Conservation (phyloP, 2,797 vertebrate species). For the Glossophaga mutica region DNA sequence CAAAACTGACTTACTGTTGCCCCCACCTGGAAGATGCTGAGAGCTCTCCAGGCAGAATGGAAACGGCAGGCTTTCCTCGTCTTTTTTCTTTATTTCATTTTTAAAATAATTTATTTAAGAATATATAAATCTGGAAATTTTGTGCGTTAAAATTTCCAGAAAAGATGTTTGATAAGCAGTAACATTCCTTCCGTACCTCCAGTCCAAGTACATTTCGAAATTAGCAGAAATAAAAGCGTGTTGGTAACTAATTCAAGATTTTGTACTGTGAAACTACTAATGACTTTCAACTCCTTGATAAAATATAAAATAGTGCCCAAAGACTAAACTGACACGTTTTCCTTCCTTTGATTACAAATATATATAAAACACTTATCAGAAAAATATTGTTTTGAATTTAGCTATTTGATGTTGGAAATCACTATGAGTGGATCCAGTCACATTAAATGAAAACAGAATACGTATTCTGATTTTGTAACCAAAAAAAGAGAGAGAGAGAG, state of each 20-base stretch:
- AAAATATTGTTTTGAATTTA: slow-evolving; percentile 39
- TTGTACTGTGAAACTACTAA: slow-evolving; percentile 70
- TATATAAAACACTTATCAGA: not conserved
- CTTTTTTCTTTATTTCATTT: not conserved
- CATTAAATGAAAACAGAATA: not conserved
- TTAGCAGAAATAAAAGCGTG: slow-evolving; percentile 27
- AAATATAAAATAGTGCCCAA: slow-evolving; percentile 48
- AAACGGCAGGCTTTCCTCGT: not conserved
- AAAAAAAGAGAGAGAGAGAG: no score
- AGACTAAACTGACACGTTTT: not conserved
- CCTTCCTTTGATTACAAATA: slow-evolving; percentile 30
- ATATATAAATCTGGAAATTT: slow-evolving; percentile 20
- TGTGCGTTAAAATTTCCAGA: slow-evolving; percentile 21
- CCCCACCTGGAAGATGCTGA: slow-evolving; percentile 81
- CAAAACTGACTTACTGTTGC: slow-evolving; percentile 81
- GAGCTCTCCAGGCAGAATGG: slow-evolving; percentile 54
- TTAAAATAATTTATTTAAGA: slow-evolving; percentile 49
- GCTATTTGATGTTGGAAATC: slow-evolving; percentile 20
- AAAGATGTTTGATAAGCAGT: slow-evolving; percentile 27
- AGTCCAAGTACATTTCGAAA: slow-evolving; percentile 46
- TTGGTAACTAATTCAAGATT: slow-evolving; percentile 57
- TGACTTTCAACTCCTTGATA: slow-evolving; percentile 44
- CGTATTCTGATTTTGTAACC: slow-evolving; percentile 64
- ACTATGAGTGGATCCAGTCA: not conserved
- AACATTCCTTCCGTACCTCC: not conserved